Conservation (phyloP, 2,113 vertebrate genomes). For the Ailurus styani region DNA sequence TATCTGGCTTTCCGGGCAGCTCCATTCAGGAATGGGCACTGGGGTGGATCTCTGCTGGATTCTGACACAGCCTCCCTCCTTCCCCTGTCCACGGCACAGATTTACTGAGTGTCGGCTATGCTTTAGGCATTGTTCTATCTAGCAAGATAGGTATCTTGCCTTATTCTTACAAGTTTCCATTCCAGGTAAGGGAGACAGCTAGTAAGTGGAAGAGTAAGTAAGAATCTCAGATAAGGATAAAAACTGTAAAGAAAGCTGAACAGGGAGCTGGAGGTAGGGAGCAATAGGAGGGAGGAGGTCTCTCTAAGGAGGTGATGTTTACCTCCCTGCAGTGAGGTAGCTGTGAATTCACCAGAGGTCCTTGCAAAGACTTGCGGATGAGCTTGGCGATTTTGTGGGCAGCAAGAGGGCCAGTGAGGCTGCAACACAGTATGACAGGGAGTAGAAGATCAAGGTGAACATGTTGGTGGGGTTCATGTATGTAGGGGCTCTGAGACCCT, state of each 20-base stretch:
- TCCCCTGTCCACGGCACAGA: rapidly evolving
- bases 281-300: not conserved
- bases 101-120: not conserved
- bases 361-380: not conserved
- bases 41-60: not conserved
- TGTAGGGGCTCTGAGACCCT: not conserved
- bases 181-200: not conserved
- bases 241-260: not conserved
- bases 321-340: rapidly evolving
- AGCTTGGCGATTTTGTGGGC: not conserved
- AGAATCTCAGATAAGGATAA: not conserved
- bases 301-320: not conserved
- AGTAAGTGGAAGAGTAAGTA: not conserved
- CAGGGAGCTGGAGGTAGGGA: not conserved
- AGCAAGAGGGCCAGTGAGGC: not conserved
- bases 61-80: not conserved
- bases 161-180: not conserved
- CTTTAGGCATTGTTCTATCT: not conserved
- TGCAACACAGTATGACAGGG: not conserved
- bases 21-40: not conserved
- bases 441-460: not conserved
- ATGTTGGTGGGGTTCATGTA: not conserved
- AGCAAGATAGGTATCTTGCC: not conserved
- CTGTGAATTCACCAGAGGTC: not conserved
- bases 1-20: not conserved